phyloP scores from a whole-genome alignment of 2,113 vertebrate genomes.

The Syrmaticus mikado region DNA sequence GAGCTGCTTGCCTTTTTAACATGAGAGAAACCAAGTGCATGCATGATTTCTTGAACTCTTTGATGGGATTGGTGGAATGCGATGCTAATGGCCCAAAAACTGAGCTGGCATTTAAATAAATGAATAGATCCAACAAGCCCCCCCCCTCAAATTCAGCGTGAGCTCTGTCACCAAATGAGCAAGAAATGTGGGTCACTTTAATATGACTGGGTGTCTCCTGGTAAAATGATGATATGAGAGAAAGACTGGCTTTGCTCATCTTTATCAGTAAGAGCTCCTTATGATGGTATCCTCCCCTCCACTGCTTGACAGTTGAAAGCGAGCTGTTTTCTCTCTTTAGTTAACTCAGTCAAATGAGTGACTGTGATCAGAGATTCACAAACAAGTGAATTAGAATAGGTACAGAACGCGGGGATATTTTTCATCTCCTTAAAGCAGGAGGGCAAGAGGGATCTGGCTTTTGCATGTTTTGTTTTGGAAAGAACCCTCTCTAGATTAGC shows the following conservation, averaged over 20 bases:
- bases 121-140: conserved; percentile 58
- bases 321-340: conserved; percentile 18
- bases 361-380: conserved; percentile 9
- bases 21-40: conserved; percentile 65
- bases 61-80: conserved; percentile 68
- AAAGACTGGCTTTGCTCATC: conserved; percentile 25
- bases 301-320: conserved; percentile 13
- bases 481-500: conserved; percentile 74
- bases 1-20: conserved; percentile 67
- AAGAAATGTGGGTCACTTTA: conserved; percentile 3
- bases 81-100: conserved; percentile 44
- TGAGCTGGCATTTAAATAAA: conserved; percentile 56
- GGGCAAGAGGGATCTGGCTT: conserved; percentile 67
- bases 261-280: conserved; percentile 41
- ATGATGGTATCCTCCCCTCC: background rate
- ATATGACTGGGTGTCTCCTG: background rate
- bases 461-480: conserved; percentile 68
- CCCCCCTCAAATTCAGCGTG: conserved; percentile 27
- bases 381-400: conserved; percentile 18
- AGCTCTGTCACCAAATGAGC: conserved; percentile 41
- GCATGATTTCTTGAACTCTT: conserved; percentile 57
- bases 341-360: conserved; percentile 23
- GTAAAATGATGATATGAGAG: background rate
- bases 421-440: conserved; percentile 50
- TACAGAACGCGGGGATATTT: background rate